Conservation (phyloP, 2,797 vertebrate species). For the Argyrosomus regius region DNA sequence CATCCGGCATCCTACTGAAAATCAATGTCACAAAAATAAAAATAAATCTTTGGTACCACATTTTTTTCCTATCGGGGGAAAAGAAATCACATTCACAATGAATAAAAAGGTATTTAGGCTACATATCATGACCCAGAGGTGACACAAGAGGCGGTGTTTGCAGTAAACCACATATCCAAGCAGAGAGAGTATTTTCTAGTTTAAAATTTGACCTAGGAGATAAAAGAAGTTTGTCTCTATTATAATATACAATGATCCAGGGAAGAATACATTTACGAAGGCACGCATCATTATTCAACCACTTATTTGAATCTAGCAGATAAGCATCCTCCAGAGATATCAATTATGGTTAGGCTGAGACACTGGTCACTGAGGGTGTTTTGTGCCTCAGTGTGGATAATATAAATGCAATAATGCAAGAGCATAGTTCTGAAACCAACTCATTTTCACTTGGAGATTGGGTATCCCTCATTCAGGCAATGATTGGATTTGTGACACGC, state of each 20-base stretch:
- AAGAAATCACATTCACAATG: constrained; percentile 40
- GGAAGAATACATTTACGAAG: constrained; percentile 2
- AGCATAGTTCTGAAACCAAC: constrained; percentile 54
- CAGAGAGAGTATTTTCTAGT: background rate
- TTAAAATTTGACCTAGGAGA: constrained; percentile 11
- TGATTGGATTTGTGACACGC: constrained; percentile 71
- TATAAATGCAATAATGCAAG: constrained; percentile 56
- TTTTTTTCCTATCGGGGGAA: constrained; percentile 12
- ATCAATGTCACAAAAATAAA: constrained; percentile 55
- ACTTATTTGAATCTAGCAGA: constrained; percentile 49
- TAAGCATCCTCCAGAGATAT: constrained; percentile 35
- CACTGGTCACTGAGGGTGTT: constrained; percentile 52
- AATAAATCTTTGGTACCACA: constrained; percentile 12
- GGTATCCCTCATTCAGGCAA: constrained; percentile 52
- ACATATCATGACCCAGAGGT: constrained; percentile 15
- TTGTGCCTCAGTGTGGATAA: constrained; percentile 45
- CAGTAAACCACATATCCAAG: constrained; percentile 23
- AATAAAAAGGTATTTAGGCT: constrained; percentile 48
- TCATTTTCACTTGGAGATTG: constrained; percentile 62
- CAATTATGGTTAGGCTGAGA: constrained; percentile 54
- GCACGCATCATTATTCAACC: constrained; percentile 32
- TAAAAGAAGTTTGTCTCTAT: constrained; percentile 1
- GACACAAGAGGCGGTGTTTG: constrained; percentile 11
- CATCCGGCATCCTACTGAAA: constrained; percentile 52
- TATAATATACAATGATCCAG: background rate